phyloP scores from a whole-genome alignment of 2,113 vertebrate species.

The Urocitellus parryii region DNA sequence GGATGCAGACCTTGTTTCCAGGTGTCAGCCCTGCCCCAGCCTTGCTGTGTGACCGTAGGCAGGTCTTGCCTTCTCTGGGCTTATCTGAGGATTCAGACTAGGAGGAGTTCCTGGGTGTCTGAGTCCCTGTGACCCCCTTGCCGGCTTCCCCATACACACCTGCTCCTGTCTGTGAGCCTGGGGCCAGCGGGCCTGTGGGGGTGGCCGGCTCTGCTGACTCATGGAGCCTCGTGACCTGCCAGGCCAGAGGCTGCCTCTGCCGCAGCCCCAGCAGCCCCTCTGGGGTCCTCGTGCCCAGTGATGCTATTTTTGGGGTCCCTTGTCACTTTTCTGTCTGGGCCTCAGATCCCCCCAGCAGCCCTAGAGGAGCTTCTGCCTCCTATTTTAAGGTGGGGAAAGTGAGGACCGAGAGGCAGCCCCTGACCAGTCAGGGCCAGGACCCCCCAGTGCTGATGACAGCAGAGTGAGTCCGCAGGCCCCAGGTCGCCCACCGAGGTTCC shows the following conservation, averaged over 20 bases:
- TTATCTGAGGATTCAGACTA: neutral
- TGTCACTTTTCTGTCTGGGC: too few species aligned
- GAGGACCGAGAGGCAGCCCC: neutral
- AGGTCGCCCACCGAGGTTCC: neutral
- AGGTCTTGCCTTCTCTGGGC: neutral
- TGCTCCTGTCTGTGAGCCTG: constrained; percentile 56
- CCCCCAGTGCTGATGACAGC: too few species aligned
- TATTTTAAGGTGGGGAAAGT: neutral
- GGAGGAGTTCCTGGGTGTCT: neutral
- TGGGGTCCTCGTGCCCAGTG: neutral
- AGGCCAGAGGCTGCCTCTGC: neutral
- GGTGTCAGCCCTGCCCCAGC: neutral
- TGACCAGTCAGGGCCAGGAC: neutral
- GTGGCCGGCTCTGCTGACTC: constrained; percentile 43
- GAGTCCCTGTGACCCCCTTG: neutral
- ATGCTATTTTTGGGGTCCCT: neutral
- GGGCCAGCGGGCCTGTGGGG: neutral
- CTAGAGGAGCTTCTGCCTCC: neutral
- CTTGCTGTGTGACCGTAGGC: neutral
- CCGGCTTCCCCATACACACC: neutral
- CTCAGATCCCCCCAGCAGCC: neutral
- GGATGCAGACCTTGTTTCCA: neutral
- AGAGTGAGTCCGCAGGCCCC: neutral
- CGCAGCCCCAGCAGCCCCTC: neutral
- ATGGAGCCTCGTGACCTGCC: neutral